phyloP scores from a whole-genome alignment of 2,888 invertebrate species.

The Congeria kusceri region DNA sequence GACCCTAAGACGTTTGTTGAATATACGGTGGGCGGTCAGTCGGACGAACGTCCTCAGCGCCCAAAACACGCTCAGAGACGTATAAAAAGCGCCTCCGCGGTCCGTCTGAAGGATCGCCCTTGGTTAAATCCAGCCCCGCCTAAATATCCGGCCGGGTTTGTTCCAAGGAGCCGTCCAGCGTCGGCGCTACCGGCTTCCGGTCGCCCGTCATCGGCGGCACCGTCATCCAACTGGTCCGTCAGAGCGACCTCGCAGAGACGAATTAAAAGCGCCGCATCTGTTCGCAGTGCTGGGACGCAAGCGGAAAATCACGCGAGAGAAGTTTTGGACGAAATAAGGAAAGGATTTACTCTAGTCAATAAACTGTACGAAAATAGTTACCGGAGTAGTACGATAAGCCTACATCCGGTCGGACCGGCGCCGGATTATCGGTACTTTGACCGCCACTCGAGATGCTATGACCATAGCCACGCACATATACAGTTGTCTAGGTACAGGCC shows the following conservation, averaged over 20 bases:
- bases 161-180: slow-evolving; percentile 56
- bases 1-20: slow-evolving; percentile 59
- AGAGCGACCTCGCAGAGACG: slow-evolving; percentile 28
- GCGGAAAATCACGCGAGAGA: slow-evolving; percentile 44
- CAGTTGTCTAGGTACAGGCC: slow-evolving; percentile 67
- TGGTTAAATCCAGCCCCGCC: slow-evolving; percentile 45
- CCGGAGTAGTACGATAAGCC: slow-evolving; percentile 43
- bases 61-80: slow-evolving; percentile 44
- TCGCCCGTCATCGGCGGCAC: slow-evolving; percentile 38
- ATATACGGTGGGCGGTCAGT: slow-evolving; percentile 35
- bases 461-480: slow-evolving; percentile 71
- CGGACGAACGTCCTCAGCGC: slow-evolving; percentile 11
- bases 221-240: neutral
- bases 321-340: slow-evolving; percentile 54
- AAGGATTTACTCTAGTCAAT: slow-evolving; percentile 71
- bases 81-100: slow-evolving; percentile 60
- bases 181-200: slow-evolving; percentile 48
- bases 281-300: slow-evolving; percentile 32
- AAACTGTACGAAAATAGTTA: slow-evolving; percentile 69
- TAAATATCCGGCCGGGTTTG: slow-evolving; percentile 45
- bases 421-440: slow-evolving; percentile 75
- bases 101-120: slow-evolving; percentile 58
- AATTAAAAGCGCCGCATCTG: slow-evolving; percentile 63
- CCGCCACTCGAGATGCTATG: slow-evolving; percentile 75
- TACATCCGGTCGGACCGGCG: slow-evolving; percentile 70